Base-by-base conservation (phyloP, 2,113 vertebrate genomes). In the Epinephelus moara region DNA sequence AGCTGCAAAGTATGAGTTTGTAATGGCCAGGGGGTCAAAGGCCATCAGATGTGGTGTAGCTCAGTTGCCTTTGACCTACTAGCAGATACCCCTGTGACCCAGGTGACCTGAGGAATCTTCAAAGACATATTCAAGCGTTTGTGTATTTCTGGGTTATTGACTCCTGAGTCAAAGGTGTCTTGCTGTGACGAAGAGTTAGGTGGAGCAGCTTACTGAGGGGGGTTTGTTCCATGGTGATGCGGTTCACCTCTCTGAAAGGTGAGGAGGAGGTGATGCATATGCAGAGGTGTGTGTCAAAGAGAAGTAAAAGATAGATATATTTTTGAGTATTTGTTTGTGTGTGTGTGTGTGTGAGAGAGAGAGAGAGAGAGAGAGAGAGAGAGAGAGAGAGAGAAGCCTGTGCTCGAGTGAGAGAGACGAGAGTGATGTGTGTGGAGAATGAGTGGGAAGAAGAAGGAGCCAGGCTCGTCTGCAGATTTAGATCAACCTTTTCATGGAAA, bases 401-500 rank as follows among this genome's bases (percentile, higher is more conserved):
- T 40, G 75, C n/a, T 53, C 27, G 81, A 69, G 78, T 84, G 49
- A 47, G 81, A 67, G 74, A 80, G 62, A 76, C 81, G 67, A 70
- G 78, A 81, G 57, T 75, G 73, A 85, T 71, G 83, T 79, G 85
- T 81, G 69, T 56, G 25, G 55, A 77, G 79, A 93, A 82, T 37
- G 80, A 83, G 60, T 88, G 82, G 85, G 79, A 84, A 76, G 85
- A 84, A 76, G 85, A 85, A 81, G 85, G 88, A 94, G 88, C 90
- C 89, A 78, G 71, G 61, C 71, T 89, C 84, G 91, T 93, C 93
- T 93, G 80, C 89, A 89, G 83, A 79, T 90, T 88, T 93, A 91
- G 90, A 92, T 91, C 89, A 82, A 89, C 89, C 86, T 92, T 93
- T 94, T 94, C 94, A 91, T 92, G 66, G 85, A 76, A 61, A 57